These are phyloP conservation scores for Ctenicera cuprea DNA, from an alignment of 2,888 invertebrate species.

Conservation along the genomic window DNA sequence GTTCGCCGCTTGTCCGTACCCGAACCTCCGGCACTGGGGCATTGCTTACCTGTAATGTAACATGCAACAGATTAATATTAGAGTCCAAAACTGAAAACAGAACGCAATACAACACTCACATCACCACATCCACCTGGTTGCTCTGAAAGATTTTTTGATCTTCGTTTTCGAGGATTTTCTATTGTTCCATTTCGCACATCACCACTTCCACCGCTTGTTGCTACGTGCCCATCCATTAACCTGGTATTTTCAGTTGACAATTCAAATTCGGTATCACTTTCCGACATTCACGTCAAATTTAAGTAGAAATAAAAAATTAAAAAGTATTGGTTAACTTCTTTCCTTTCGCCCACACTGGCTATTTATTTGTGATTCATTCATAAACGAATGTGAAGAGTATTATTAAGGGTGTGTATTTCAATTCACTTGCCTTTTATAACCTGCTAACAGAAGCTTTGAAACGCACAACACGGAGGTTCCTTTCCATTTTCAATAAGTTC, in stretches of 20 bases:
- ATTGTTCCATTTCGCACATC: slow-evolving; percentile 70
- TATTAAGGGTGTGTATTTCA: neutral
- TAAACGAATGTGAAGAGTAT: no score
- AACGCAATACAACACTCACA: no score
- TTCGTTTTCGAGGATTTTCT: slow-evolving; percentile 76
- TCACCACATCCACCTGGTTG: slow-evolving; percentile 29
- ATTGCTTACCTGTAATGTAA: slow-evolving; percentile 65
- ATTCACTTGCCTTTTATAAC: neutral
- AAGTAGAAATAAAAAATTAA: slow-evolving; percentile 5
- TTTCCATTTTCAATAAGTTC: neutral
- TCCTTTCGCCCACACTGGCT: neutral
- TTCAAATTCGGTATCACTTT: slow-evolving; percentile 75
- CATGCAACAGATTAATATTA: neutral
- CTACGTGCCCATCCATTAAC: slow-evolving; percentile 90
- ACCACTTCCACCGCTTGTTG: slow-evolving; percentile 74
- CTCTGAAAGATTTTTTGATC: slow-evolving; percentile 68
- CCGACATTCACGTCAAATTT: slow-evolving; percentile 67
- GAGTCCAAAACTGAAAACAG: no score
- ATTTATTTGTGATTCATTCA: slow-evolving; percentile 3
- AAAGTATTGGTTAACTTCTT: neutral
- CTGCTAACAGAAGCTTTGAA: neutral
- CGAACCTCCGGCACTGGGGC: slow-evolving; percentile 69
- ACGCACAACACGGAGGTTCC: neutral
- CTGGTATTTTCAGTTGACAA: slow-evolving; percentile 84
- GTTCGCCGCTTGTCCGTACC: slow-evolving; percentile 62